Conservation (phyloP, 2,888 invertebrate species). For the Acheta domesticus region DNA sequence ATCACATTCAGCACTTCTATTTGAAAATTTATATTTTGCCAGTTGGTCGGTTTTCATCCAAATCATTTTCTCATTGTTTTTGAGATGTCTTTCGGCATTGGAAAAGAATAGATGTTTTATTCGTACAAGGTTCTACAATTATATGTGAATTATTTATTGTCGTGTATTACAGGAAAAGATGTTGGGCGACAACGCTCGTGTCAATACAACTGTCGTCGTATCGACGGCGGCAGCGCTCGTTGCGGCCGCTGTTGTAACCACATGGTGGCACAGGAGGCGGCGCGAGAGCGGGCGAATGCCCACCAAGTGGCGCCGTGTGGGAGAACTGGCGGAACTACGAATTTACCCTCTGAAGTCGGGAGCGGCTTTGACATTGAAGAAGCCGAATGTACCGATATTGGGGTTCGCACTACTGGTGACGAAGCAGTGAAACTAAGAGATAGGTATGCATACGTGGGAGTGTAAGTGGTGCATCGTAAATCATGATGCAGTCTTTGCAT, state of each 20-base stretch:
- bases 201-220: not conserved
- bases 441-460: constrained; percentile 1
- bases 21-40: too few species aligned
- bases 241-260: not conserved
- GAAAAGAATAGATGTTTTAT: too few species aligned
- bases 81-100: too few species aligned
- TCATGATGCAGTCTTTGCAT: not conserved
- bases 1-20: too few species aligned
- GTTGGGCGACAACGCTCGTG: not conserved
- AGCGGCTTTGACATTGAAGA: constrained; percentile 5
- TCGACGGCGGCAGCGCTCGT: not conserved
- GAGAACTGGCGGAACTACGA: constrained; percentile 20
- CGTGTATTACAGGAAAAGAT: not conserved
- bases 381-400: constrained; percentile 23
- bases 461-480: not conserved
- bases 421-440: constrained; percentile 12
- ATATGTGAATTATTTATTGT: too few species aligned
- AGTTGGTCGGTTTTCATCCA: too few species aligned
- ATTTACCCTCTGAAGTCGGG: constrained; percentile 31
- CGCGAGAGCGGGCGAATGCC: not conserved
- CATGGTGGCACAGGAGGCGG: not conserved
- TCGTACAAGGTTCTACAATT: too few species aligned
- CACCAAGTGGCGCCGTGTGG: constrained; percentile 23
- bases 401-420: constrained; percentile 18
- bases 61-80: too few species aligned